Evolutionary conservation across 2,113 vertebrate genomes (phyloP).

Genomic region (Myodes glareolus): DNA sequence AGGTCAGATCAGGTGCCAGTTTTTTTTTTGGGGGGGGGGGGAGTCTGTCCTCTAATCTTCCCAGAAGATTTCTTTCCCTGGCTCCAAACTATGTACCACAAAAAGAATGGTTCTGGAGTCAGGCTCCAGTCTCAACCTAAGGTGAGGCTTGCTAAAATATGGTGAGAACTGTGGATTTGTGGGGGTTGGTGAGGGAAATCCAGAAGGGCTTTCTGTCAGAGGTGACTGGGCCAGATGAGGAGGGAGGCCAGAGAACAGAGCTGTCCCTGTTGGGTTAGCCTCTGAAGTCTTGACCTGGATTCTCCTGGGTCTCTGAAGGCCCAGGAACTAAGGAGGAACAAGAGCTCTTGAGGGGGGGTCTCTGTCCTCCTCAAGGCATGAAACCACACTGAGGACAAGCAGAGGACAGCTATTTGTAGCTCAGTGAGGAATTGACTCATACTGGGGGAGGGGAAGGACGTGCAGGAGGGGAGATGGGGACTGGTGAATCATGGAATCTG

Average conservation of each 20-base stretch:
- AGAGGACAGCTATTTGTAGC: constrained; percentile 69
- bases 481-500: constrained; percentile 49
- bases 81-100: not conserved
- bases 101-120: not conserved
- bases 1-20: not conserved
- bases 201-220: not conserved
- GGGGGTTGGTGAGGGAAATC: not conserved
- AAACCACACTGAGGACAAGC: constrained; percentile 36
- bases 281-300: not conserved
- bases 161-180: not conserved
- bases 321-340: not conserved
- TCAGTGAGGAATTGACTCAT: constrained; percentile 74
- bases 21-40: too few relatives aligned
- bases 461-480: constrained; percentile 39
- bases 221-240: not conserved
- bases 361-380: constrained; percentile 52
- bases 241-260: not conserved
- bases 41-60: not conserved
- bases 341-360: not conserved
- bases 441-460: constrained; percentile 54
- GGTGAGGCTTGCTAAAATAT: not conserved
- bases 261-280: not conserved
- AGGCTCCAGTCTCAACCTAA: not conserved
- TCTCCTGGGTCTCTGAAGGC: not conserved
- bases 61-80: not conserved